A percentile compares a stretch with the other conserved stretches of the same genome.
These are phyloP conservation scores for Dicaeum eximium DNA, from an alignment of 2,113 vertebrate genomes.

Conservation along the genomic window DNA sequence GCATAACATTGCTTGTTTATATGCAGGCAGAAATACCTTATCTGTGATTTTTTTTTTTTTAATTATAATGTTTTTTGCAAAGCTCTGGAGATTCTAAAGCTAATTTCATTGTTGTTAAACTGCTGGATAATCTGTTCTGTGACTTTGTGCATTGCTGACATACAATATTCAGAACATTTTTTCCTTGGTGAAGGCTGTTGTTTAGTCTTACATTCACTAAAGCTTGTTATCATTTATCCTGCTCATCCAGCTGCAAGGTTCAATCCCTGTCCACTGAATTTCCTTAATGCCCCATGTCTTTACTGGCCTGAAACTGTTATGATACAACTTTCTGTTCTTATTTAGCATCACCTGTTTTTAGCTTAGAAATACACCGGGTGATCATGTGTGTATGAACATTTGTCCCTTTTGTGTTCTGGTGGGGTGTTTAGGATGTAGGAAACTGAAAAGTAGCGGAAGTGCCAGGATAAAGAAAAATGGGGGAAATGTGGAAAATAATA, in stretches of 20 bases:
- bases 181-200: constrained; percentile 18
- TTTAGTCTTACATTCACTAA: constrained; percentile 47
- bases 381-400: background rate
- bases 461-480: background rate
- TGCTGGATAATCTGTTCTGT: constrained; percentile 62
- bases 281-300: background rate
- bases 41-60: background rate
- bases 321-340: background rate
- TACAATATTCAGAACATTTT: background rate
- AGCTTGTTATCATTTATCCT: constrained; percentile 58
- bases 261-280: constrained; percentile 20
- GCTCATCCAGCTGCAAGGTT: constrained; percentile 50
- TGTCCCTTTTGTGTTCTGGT: background rate
- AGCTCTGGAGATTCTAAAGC: constrained; percentile 51
- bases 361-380: background rate
- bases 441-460: background rate
- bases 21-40: constrained; percentile 32
- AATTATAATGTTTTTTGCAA: constrained; percentile 24
- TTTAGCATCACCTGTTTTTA: constrained; percentile 23
- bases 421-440: background rate
- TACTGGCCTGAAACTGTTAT: background rate
- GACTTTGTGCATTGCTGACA: constrained; percentile 50
- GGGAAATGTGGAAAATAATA: background rate
- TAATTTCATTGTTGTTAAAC: constrained; percentile 65
- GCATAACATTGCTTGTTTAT: constrained; percentile 27